Percentiles rank a stretch among this genome's conserved stretches.
Conservation (phyloP, 2,797 vertebrate genomes). For the Triplophysa yarkandensis region DNA sequence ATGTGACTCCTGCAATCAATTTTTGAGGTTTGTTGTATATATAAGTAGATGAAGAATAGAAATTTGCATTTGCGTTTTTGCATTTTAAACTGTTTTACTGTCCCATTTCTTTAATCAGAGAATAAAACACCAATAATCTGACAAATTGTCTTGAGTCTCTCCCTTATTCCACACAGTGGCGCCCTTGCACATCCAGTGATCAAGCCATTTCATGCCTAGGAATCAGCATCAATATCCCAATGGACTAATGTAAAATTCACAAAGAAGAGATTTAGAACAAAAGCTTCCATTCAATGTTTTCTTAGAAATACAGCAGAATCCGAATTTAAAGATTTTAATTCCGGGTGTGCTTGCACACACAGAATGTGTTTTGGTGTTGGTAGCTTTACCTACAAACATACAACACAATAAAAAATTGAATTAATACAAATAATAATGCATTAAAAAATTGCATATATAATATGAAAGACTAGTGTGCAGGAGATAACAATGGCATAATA, state of each 20-base stretch:
- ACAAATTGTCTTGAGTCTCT: not conserved
- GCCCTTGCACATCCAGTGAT: constrained; percentile 1
- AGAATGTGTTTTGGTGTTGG: too few relatives aligned
- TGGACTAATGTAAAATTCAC: not conserved
- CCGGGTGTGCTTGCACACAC: too few relatives aligned
- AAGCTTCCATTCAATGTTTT: not conserved
- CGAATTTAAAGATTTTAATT: too few relatives aligned
- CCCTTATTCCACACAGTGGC: not conserved
- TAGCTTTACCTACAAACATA: too few relatives aligned
- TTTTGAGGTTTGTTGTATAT: constrained; percentile 19
- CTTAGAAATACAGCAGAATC: too few relatives aligned
- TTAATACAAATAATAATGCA: too few relatives aligned
- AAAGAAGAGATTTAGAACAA: not conserved
- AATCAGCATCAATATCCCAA: not conserved
- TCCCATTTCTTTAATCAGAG: constrained; percentile 1
- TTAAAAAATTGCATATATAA: too few relatives aligned
- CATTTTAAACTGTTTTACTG: constrained; percentile 8
- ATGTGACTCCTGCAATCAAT: not conserved
- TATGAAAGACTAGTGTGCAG: too few relatives aligned
- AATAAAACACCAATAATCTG: constrained; percentile 26
- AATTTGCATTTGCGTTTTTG: not conserved
- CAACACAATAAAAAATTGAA: too few relatives aligned
- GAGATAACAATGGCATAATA: too few relatives aligned
- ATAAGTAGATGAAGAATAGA: constrained; percentile 8
- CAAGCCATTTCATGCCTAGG: too few relatives aligned